Evolutionary conservation across 1,140 invertebrate genomes (phyloP).

Genomic region (Araneus ventricosus): DNA sequence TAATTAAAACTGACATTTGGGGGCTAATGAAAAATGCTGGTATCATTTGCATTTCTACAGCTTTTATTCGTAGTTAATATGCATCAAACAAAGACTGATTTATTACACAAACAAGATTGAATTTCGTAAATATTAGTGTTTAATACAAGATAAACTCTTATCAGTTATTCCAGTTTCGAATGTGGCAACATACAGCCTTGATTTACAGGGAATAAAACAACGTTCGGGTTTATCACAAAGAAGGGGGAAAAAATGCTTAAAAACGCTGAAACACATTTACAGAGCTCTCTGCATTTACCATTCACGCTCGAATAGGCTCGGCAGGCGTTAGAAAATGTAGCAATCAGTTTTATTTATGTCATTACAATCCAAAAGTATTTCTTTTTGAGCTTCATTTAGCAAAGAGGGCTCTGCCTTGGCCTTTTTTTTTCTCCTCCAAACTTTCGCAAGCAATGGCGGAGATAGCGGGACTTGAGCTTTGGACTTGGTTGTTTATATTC

Average conservation of each 20-base stretch:
- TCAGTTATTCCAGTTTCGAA: too few species aligned
- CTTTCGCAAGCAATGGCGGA: not conserved
- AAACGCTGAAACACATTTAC: not conserved
- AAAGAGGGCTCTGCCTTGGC: slow-evolving; percentile 16
- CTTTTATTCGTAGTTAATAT: too few species aligned
- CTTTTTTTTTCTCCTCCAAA: not conserved
- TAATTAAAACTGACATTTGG: too few species aligned
- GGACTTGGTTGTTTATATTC: slow-evolving; percentile 47
- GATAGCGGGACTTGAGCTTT: slow-evolving; percentile 7
- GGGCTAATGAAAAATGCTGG: too few species aligned
- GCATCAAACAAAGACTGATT: too few species aligned
- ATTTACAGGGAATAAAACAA: too few species aligned
- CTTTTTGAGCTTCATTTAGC: slow-evolving; percentile 62
- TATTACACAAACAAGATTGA: too few species aligned
- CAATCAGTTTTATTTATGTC: slow-evolving; percentile 41
- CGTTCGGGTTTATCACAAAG: too few species aligned
- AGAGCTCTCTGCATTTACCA: slow-evolving; percentile 3
- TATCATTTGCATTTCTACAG: too few species aligned
- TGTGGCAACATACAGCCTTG: too few species aligned
- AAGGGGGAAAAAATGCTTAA: not conserved
- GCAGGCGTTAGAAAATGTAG: slow-evolving; percentile 12
- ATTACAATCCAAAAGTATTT: slow-evolving; percentile 53
- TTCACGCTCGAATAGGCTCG: not conserved
- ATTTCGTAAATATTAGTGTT: too few species aligned
- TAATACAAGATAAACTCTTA: too few species aligned